phyloP scores from a whole-genome alignment of 2,113 vertebrate species.

The Oreochromis aureus region DNA sequence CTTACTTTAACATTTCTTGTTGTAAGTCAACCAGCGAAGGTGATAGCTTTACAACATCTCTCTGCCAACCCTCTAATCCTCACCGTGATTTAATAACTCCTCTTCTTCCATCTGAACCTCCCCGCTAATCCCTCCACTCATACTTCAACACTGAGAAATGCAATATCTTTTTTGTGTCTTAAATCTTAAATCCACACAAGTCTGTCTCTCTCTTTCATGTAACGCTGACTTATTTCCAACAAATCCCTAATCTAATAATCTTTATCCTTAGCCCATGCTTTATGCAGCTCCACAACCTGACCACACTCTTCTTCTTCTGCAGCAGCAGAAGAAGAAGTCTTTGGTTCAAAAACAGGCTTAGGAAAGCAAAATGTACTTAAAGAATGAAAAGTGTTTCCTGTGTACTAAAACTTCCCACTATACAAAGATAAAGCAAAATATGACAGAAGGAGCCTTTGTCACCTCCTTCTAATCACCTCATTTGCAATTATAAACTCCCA shows the following conservation, averaged over 20 bases:
- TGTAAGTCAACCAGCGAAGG: neutral
- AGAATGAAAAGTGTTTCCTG: neutral
- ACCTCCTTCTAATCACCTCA: neutral
- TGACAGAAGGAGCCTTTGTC: neutral
- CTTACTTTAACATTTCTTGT: rapidly evolving
- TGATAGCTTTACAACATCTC: slow-evolving; percentile 3
- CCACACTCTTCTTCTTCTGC: neutral
- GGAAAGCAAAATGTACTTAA: neutral
- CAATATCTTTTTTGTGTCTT: neutral
- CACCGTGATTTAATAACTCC: neutral
- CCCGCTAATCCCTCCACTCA: neutral
- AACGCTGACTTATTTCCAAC: neutral
- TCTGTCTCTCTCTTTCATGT: neutral
- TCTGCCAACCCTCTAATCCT: slow-evolving; percentile 10
- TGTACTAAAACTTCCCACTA: neutral
- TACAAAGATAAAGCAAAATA: neutral
- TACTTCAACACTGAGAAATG: neutral
- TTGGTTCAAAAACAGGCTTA: neutral
- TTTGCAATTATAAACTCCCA: neutral
- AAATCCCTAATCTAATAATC: neutral
- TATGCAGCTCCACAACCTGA: neutral
- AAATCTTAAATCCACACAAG: neutral
- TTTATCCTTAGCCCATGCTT: neutral
- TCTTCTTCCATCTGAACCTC: neutral
- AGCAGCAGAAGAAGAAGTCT: neutral